phyloP scores from a whole-genome alignment of 2,797 vertebrate genomes.

The Micrastur ruficollis region DNA sequence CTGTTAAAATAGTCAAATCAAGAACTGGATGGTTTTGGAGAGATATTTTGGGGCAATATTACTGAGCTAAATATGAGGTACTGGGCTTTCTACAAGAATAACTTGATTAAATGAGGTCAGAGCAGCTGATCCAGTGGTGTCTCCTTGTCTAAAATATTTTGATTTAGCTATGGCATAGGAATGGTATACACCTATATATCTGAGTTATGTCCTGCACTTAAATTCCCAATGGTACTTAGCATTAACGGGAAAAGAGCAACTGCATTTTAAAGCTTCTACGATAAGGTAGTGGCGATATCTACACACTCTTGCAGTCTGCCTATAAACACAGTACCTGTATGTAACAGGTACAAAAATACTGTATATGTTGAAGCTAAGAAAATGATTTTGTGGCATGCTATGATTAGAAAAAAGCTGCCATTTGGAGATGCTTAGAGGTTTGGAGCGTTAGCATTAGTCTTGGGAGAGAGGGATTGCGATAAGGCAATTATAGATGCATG shows the following conservation, averaged over 20 bases:
- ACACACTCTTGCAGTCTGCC: not conserved
- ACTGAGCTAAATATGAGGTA: not conserved
- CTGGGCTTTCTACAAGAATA: not conserved
- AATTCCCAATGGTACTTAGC: not conserved
- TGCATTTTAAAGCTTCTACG: not conserved
- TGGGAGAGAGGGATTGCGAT: not conserved
- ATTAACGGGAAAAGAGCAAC: not conserved
- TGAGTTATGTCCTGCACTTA: not conserved
- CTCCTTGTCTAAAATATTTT: not conserved
- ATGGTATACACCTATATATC: not conserved
- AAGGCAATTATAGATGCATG: constrained; percentile 8
- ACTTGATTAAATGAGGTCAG: not conserved
- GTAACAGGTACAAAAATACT: not conserved
- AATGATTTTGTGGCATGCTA: not conserved
- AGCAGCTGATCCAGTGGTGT: not conserved
- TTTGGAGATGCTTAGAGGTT: not conserved
- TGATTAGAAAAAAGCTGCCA: not conserved
- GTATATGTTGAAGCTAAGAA: not conserved
- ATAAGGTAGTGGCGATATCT: not conserved
- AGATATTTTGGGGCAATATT: not conserved
- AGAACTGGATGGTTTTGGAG: not conserved
- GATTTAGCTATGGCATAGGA: not conserved
- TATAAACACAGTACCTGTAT: not conserved
- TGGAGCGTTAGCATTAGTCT: not conserved
- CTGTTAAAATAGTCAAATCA: not conserved